Conservation (phyloP, 2,888 invertebrate genomes). For the Phragmatobia fuliginosa region DNA sequence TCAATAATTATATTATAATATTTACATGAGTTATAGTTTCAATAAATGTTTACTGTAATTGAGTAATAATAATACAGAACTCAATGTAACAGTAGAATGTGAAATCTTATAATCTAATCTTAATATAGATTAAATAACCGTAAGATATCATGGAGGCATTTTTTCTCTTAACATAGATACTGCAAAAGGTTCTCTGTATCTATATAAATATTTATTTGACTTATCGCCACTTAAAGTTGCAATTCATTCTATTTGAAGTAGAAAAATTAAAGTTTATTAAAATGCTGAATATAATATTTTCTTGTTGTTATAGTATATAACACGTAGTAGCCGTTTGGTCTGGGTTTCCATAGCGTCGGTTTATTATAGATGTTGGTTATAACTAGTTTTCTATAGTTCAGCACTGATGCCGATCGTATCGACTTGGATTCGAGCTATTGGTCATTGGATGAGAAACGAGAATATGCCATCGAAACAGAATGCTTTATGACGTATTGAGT, state of each 20-base stretch:
- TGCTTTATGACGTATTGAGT: constrained; percentile 16
- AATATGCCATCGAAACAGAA: constrained; percentile 21
- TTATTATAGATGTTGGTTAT: background rate
- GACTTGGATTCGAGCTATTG: constrained; percentile 12
- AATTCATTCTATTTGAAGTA: too few species aligned
- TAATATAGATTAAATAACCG: background rate
- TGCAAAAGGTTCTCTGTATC: too few species aligned
- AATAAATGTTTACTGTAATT: background rate
- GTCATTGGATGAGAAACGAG: constrained; percentile 16
- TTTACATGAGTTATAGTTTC: background rate
- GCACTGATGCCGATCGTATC: constrained; percentile 3
- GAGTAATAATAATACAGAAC: background rate
- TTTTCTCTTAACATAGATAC: too few species aligned
- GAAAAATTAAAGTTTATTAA: background rate
- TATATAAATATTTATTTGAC: too few species aligned
- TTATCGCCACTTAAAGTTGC: too few species aligned
- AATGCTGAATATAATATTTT: too few species aligned
- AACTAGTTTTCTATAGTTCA: constrained; percentile 16
- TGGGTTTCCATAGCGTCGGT: constrained; percentile 1
- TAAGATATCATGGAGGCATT: too few species aligned
- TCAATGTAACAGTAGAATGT: too few species aligned
- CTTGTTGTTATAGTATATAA: too few species aligned
- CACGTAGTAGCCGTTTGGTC: background rate
- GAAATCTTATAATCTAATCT: background rate
- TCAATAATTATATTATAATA: background rate